These are phyloP conservation scores for Amphiura filiformis DNA, from an alignment of 35 echinoderm and acorn worm genomes.

Conservation along the genomic window DNA sequence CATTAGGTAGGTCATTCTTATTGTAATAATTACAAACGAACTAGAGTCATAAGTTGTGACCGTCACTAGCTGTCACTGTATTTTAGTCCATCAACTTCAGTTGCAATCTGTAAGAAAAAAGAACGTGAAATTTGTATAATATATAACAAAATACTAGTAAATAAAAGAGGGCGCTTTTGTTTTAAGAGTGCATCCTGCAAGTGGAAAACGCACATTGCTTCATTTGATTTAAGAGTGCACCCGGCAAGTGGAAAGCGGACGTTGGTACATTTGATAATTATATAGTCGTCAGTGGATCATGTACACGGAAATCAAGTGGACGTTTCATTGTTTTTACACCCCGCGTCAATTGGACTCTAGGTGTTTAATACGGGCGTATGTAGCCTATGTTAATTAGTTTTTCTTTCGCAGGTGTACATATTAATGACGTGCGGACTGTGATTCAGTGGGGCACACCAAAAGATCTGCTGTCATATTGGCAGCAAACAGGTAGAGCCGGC, in stretches of 20 bases:
- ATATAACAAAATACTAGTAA: too few species aligned
- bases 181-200: too few species aligned
- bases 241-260: too few species aligned
- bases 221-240: not conserved
- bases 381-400: not conserved
- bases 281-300: not conserved
- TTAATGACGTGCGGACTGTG: not conserved
- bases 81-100: too few species aligned
- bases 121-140: too few species aligned
- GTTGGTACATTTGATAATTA: not conserved
- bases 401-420: not conserved
- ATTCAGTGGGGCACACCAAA: not conserved
- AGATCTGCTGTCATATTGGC: not conserved
- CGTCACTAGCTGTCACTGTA: not conserved
- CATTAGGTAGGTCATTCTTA: not conserved
- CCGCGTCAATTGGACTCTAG: not conserved
- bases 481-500: not conserved
- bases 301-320: not conserved
- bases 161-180: too few species aligned
- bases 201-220: too few species aligned
- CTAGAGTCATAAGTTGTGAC: not conserved
- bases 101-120: too few species aligned
- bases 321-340: not conserved
- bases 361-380: not conserved
- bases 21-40: not conserved